Base-by-base conservation (phyloP, 1,140 invertebrate species). In the Lasioglossum albipes region DNA sequence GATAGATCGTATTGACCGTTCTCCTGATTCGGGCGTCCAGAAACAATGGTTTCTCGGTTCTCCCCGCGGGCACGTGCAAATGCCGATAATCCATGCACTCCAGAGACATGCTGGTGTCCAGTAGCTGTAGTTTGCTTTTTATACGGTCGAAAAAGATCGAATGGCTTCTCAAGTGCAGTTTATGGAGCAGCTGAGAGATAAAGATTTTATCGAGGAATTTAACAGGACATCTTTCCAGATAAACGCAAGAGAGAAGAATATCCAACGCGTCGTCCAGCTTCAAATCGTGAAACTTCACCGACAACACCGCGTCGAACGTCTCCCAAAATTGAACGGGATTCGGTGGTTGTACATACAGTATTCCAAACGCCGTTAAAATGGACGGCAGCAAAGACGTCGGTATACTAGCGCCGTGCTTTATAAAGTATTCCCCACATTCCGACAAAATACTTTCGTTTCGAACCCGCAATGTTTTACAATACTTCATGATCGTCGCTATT, bases 51-150 rank as follows among this genome's bases (percentile, higher is more conserved):
- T 82, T 90, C 4, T 85, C 77, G 74, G 87, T 91, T 71, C 93
- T 93, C 82, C 95, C 94, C 74, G 92, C 92, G 16, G 95, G 94
- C 20, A 96, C 83, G 59, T 95, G 84, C n/a, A 95, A 95, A 52
- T 95, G 95, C 41, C 87, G 88, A 87, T 95, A 96, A 42, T 92
- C 89, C 61, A 93, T 84, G 87, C 95, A 95, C 84, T 96, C 96
- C 49, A 96, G 87, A 42, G 94, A 94, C 93, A 96, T 94, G 7
- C 95, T 94, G 62, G 94, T 94, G 84, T 96, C 96, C 36, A 97
- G 93, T 6, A 96, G 88, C 87, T 94, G 93, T 27, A 96, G 88
- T 83, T 95, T 95, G 36, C 93, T 90, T 82, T 93, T 92, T 13
- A 93, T 80, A n/a, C 79, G 66, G 71, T 88, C 64, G 7, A 89